phyloP scores from a whole-genome alignment of 2,113 vertebrate species.

The Sylvilagus bachmani region DNA sequence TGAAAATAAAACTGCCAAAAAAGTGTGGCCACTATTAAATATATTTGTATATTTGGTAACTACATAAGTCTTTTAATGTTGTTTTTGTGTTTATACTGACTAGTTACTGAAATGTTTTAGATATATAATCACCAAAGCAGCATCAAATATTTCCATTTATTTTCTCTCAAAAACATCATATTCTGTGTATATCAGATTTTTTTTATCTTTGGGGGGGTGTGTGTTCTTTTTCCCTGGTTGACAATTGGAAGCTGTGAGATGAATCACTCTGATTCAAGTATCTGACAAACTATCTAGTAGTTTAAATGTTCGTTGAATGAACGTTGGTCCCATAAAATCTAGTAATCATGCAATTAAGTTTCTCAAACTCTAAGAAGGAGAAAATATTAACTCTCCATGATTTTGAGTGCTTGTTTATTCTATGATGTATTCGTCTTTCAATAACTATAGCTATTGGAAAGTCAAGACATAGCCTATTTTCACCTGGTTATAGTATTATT shows the following conservation, averaged over 20 bases:
- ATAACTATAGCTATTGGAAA: background rate
- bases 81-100: background rate
- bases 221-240: background rate
- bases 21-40: too few species aligned
- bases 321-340: background rate
- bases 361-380: background rate
- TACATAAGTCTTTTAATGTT: background rate
- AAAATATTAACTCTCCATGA: background rate
- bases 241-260: background rate
- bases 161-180: background rate
- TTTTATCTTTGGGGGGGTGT: background rate
- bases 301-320: background rate
- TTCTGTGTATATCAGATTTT: too few species aligned
- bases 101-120: background rate
- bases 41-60: too few species aligned
- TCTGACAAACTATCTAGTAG: background rate
- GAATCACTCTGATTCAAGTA: fast-evolving
- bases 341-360: background rate
- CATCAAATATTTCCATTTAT: background rate
- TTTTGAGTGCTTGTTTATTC: background rate
- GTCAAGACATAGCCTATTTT: background rate
- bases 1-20: too few species aligned
- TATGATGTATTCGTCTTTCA: background rate
- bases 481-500: background rate
- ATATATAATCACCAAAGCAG: background rate